Evolutionary conservation across 1,140 invertebrate genomes (phyloP).

Genomic region (Druon quercuslanigerum): DNA sequence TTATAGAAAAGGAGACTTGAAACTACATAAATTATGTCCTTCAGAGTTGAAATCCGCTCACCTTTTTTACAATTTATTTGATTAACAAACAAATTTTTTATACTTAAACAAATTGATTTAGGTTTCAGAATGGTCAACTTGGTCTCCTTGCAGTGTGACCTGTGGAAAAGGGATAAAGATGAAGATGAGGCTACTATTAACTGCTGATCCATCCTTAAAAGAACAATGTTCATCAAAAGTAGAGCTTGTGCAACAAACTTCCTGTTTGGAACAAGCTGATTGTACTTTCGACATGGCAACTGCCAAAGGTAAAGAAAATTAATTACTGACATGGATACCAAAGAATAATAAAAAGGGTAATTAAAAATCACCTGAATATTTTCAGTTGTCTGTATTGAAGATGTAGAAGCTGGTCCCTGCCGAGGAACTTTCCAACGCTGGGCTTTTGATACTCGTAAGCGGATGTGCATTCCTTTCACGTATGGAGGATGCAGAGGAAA

Average conservation of each 20-base stretch:
- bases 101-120: conserved; percentile 47
- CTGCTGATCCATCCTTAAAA: conserved; percentile 77
- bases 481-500: conserved; percentile 95
- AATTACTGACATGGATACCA: neutral
- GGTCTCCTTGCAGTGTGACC: conserved; percentile 84
- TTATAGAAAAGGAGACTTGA: neutral
- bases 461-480: conserved; percentile 87
- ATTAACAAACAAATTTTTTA: neutral
- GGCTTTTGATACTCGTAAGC: conserved; percentile 84
- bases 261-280: conserved; percentile 80
- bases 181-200: conserved; percentile 82
- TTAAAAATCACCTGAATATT: conserved; percentile 19
- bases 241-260: conserved; percentile 80
- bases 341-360: neutral
- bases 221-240: conserved; percentile 78
- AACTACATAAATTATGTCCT: too few relatives aligned
- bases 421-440: conserved; percentile 88
- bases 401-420: conserved; percentile 86
- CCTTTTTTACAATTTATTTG: conserved; percentile 3
- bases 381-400: conserved; percentile 85
- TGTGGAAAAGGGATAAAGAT: conserved; percentile 84
- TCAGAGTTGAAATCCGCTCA: neutral
- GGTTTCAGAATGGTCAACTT: conserved; percentile 83
- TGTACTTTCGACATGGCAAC: conserved; percentile 84
- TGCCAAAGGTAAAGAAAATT: conserved; percentile 79